A percentile compares a stretch with the other conserved stretches of the same genome.
These are phyloP conservation scores for Sebastes schlegelii DNA, from an alignment of 2,113 vertebrate species.

Conservation along the genomic window DNA sequence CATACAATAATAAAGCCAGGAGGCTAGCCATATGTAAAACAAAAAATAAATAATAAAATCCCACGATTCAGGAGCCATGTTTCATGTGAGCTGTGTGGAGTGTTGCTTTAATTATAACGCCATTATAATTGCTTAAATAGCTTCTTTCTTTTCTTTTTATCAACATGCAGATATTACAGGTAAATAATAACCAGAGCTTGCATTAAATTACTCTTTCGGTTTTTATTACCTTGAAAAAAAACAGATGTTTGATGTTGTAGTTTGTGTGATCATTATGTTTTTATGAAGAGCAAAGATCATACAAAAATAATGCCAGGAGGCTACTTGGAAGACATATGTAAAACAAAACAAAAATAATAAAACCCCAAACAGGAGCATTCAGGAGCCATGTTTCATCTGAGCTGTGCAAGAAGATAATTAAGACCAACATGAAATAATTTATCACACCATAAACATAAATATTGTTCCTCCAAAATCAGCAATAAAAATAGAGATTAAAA, in stretches of 20 bases:
- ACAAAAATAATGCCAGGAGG: too few relatives aligned
- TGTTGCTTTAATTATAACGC: constrained; percentile 78
- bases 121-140: constrained; percentile 81
- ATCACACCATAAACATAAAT: not conserved
- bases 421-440: not conserved
- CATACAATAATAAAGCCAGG: constrained; percentile 55
- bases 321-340: too few relatives aligned
- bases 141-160: not conserved
- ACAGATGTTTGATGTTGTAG: not conserved
- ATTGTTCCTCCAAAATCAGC: not conserved
- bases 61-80: constrained; percentile 13
- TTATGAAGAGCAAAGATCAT: too few relatives aligned
- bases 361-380: too few relatives aligned
- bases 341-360: too few relatives aligned
- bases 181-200: too few relatives aligned
- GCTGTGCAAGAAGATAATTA: not conserved
- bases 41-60: not conserved
- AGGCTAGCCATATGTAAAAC: constrained; percentile 60
- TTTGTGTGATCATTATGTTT: too few relatives aligned
- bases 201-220: too few relatives aligned
- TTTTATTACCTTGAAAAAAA: too few relatives aligned
- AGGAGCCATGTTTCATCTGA: too few relatives aligned
- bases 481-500: not conserved
- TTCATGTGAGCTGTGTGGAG: constrained; percentile 16
- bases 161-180: too few relatives aligned